These are phyloP conservation scores for Merodon equestris DNA, from an alignment of 2,888 invertebrate species.

Conservation along the genomic window DNA sequence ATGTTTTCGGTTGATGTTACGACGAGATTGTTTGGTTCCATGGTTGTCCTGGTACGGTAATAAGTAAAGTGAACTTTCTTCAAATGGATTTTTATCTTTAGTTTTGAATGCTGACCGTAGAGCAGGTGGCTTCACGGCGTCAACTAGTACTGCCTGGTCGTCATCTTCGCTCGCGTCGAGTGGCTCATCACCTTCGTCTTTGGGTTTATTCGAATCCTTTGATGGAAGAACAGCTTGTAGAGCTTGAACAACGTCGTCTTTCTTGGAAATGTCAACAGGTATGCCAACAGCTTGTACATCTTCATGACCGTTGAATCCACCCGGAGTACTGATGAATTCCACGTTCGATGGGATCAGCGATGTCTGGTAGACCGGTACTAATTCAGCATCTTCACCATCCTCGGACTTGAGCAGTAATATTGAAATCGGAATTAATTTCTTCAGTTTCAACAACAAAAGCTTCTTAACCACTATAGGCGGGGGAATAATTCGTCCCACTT, in stretches of 20 bases:
- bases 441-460: slow-evolving; percentile 75
- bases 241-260: slow-evolving; percentile 73
- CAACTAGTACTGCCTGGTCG: slow-evolving; percentile 73
- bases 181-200: slow-evolving; percentile 71
- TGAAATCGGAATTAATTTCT: slow-evolving; percentile 75
- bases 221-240: slow-evolving; percentile 72
- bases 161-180: slow-evolving; percentile 73
- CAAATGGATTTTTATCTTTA: slow-evolving; percentile 72
- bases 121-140: slow-evolving; percentile 15
- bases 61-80: slow-evolving; percentile 74
- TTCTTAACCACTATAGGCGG: slow-evolving; percentile 75
- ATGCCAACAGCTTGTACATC: slow-evolving; percentile 76
- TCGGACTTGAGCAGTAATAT: slow-evolving; percentile 73
- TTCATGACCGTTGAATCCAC: slow-evolving; percentile 74
- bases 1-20: slow-evolving; percentile 13
- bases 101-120: slow-evolving; percentile 58
- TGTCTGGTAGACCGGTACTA: slow-evolving; percentile 76
- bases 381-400: slow-evolving; percentile 75
- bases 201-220: slow-evolving; percentile 49
- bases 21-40: slow-evolving; percentile 20
- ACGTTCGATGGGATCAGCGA: slow-evolving; percentile 74
- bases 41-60: slow-evolving; percentile 73
- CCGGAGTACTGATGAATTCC: slow-evolving; percentile 75
- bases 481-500: slow-evolving; percentile 71
- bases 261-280: slow-evolving; percentile 74